phyloP scores from a whole-genome alignment of 2,113 vertebrate species.

The Thalassoma bifasciatum region DNA sequence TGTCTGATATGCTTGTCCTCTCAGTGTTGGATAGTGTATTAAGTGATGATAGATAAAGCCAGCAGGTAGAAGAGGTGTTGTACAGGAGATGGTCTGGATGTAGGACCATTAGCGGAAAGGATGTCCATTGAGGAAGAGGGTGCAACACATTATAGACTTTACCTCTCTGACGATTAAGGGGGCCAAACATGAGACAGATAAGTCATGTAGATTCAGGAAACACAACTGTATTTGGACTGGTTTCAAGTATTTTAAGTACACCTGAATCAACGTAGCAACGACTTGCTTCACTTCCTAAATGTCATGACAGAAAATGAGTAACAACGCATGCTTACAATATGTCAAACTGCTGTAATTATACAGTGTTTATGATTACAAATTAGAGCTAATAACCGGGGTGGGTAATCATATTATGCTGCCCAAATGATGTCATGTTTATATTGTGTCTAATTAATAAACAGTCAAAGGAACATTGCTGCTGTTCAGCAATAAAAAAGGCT shows the following conservation, averaged over 20 bases:
- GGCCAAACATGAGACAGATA: slow-evolving; percentile 49
- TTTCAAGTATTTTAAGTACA: slow-evolving; percentile 36
- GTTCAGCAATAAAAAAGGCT: slow-evolving; percentile 14
- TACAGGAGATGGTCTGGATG: slow-evolving; percentile 32
- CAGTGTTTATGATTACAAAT: slow-evolving; percentile 61
- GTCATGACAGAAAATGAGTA: slow-evolving; percentile 31
- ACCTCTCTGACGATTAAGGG: slow-evolving; percentile 53
- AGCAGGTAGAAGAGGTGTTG: slow-evolving; percentile 44
- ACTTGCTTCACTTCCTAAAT: slow-evolving; percentile 26
- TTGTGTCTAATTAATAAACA: slow-evolving; percentile 53
- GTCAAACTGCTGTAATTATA: slow-evolving; percentile 60
- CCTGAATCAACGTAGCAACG: slow-evolving; percentile 33
- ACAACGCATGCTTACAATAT: slow-evolving; percentile 35
- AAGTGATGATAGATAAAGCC: slow-evolving; percentile 56
- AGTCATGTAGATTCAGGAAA: slow-evolving; percentile 28
- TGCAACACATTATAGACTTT: slow-evolving; percentile 72
- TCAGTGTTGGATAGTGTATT: slow-evolving; percentile 37
- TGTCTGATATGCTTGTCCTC: slow-evolving; percentile 31
- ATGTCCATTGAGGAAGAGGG: slow-evolving; percentile 74
- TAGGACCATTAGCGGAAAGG: slow-evolving; percentile 70
- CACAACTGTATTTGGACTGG: slow-evolving; percentile 29
- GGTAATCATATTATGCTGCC: slow-evolving; percentile 58
- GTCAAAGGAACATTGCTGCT: slow-evolving; percentile 28
- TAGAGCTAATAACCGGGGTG: slow-evolving; percentile 50
- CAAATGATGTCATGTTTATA: slow-evolving; percentile 48